These are phyloP conservation scores for Vipera latastei DNA, from an alignment of 2,797 vertebrate species.

Conservation along the genomic window DNA sequence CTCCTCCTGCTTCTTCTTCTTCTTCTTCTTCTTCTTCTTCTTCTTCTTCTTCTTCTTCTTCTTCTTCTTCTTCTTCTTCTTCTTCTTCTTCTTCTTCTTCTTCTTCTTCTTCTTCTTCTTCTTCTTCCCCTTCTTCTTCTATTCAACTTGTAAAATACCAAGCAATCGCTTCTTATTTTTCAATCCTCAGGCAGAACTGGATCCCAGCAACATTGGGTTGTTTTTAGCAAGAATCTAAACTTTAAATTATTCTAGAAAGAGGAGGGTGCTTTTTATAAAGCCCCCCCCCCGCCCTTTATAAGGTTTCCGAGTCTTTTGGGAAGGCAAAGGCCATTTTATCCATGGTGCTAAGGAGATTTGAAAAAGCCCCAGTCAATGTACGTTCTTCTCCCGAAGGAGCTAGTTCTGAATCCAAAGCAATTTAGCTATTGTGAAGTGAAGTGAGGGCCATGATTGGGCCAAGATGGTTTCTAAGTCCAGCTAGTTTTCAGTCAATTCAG, in stretches of 20 bases:
- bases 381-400: neutral
- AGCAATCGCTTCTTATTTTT: constrained; percentile 12
- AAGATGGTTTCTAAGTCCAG: neutral
- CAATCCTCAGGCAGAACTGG: neutral
- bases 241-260: neutral
- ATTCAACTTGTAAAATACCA: constrained; percentile 31
- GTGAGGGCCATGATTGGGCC: neutral
- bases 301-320: neutral
- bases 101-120: neutral
- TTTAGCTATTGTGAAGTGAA: constrained; percentile 13
- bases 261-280: neutral
- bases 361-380: neutral
- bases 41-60: neutral
- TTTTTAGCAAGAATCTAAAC: constrained; percentile 18
- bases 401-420: neutral
- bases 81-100: neutral
- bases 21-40: neutral
- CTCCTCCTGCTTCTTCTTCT: neutral
- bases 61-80: neutral
- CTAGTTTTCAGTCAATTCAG: neutral
- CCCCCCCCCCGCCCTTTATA: too few relatives aligned
- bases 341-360: neutral
- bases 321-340: neutral
- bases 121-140: neutral
- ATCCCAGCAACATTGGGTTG: constrained; percentile 10